Evolutionary conservation across 2,888 invertebrate genomes (phyloP).

Genomic region (Heliconius ismenius): DNA sequence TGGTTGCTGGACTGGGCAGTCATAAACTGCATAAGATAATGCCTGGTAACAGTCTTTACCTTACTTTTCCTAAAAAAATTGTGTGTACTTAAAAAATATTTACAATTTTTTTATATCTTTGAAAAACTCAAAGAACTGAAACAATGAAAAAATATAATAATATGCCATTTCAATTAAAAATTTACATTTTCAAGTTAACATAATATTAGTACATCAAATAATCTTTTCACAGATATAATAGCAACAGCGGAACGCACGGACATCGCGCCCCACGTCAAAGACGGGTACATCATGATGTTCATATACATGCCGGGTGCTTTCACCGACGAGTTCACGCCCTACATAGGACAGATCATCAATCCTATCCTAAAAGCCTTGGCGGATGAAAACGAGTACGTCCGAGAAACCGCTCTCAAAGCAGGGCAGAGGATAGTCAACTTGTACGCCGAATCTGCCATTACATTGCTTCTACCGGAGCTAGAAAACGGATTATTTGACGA

Average conservation of each 20-base stretch:
- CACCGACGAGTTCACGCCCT: slow-evolving; percentile 96
- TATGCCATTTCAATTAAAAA: background rate
- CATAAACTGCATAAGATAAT: slow-evolving; percentile 97
- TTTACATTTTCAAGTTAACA: background rate
- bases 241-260: slow-evolving; percentile 95
- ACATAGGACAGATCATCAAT: slow-evolving; percentile 97
- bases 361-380: slow-evolving; percentile 98
- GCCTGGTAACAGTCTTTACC: slow-evolving; percentile 85
- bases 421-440: slow-evolving; percentile 98
- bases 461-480: slow-evolving; percentile 94
- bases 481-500: slow-evolving; percentile 98
- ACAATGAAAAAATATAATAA: too few species aligned
- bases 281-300: slow-evolving; percentile 99
- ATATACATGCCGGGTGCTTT: slow-evolving; percentile 99
- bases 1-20: slow-evolving; percentile 96
- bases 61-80: background rate
- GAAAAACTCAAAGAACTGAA: background rate
- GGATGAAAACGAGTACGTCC: slow-evolving; percentile 99
- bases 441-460: slow-evolving; percentile 97
- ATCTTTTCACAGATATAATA: slow-evolving; percentile 87
- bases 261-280: slow-evolving; percentile 97
- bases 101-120: background rate
- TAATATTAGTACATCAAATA: background rate
- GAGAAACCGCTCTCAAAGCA: slow-evolving; percentile 97
- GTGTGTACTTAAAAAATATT: background rate